phyloP scores from a whole-genome alignment of 1,140 invertebrate species.

The Acromyrmex heyeri region DNA sequence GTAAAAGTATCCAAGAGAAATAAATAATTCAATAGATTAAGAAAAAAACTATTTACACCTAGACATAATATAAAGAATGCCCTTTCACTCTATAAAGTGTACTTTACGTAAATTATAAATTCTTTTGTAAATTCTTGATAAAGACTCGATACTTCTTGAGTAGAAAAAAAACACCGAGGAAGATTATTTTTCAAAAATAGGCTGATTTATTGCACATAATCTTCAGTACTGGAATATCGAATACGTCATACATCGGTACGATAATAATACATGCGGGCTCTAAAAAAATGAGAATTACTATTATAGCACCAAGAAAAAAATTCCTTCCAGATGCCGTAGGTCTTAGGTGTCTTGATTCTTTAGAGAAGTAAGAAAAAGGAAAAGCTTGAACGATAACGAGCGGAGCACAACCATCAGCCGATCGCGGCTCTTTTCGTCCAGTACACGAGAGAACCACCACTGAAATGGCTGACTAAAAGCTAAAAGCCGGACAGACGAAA shows the following conservation, averaged over 20 bases:
- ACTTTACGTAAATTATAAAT: background rate
- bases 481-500: constrained; percentile 74
- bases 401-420: constrained; percentile 5
- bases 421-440: constrained; percentile 44
- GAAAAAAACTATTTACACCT: constrained; percentile 10
- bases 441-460: constrained; percentile 38
- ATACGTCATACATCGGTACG: too few relatives aligned
- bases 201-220: background rate
- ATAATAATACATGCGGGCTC: background rate
- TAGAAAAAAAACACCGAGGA: background rate
- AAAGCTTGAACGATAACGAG: constrained; percentile 40
- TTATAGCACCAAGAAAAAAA: background rate
- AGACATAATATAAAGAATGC: background rate
- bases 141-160: background rate
- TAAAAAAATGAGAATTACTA: background rate
- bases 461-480: constrained; percentile 73
- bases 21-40: constrained; percentile 31
- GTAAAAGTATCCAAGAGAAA: constrained; percentile 29
- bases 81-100: background rate
- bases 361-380: constrained; percentile 23
- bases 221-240: background rate
- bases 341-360: constrained; percentile 31
- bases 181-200: background rate
- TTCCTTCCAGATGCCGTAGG: background rate
- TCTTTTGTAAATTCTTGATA: background rate